Evolutionary conservation across 2,113 vertebrate genomes (phyloP).

Genomic region (Zonotrichia leucophrys): DNA sequence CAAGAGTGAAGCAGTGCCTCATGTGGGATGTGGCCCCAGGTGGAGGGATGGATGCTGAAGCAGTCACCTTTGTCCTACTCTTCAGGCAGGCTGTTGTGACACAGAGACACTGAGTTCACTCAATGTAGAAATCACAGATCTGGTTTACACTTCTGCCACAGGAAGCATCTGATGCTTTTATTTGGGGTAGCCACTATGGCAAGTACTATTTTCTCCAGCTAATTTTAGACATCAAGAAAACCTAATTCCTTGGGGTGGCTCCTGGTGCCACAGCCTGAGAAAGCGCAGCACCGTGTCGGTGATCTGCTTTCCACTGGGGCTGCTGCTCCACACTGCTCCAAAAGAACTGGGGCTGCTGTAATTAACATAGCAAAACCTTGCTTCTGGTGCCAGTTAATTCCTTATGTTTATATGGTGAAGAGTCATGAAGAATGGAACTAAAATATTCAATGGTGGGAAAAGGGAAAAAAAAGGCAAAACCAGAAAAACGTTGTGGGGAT

Average conservation of each 20-base stretch:
- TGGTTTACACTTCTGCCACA: background rate
- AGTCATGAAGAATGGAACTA: slow-evolving; percentile 41
- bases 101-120: rapidly evolving
- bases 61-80: background rate
- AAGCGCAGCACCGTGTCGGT: background rate
- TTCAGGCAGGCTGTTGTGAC: background rate
- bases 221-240: slow-evolving; percentile 35
- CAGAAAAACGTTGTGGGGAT: background rate
- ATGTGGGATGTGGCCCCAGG: rapidly evolving
- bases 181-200: background rate
- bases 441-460: slow-evolving; percentile 37
- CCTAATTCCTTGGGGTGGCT: slow-evolving; percentile 18
- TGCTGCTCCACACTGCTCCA: slow-evolving; percentile 38
- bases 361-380: slow-evolving; percentile 70
- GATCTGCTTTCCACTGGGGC: slow-evolving; percentile 62
- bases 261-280: background rate
- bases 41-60: background rate
- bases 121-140: background rate
- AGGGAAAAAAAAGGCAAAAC: background rate
- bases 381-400: slow-evolving; percentile 69
- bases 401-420: slow-evolving; percentile 39
- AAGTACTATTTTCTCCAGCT: background rate
- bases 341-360: slow-evolving; percentile 70
- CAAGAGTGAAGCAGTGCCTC: background rate
- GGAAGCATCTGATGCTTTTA: background rate